Evolutionary conservation across 2,113 vertebrate genomes (phyloP).

Genomic region (Stictonetta naevosa): DNA sequence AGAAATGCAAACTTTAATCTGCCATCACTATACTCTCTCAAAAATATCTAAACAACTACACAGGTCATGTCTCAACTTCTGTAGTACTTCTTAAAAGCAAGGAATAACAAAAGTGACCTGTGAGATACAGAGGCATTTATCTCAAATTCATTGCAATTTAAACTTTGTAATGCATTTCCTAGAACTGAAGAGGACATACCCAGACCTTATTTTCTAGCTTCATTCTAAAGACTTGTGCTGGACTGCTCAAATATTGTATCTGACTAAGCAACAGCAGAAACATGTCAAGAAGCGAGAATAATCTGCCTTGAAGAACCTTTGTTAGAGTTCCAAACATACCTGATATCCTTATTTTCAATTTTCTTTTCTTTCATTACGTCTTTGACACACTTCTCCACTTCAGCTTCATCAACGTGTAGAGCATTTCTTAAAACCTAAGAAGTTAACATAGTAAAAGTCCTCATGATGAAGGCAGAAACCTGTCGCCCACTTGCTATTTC

Average conservation of each 20-base stretch:
- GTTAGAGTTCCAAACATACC: constrained; percentile 71
- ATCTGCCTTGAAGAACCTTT: not conserved
- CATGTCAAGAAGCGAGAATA: not conserved
- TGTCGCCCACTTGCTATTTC: not conserved
- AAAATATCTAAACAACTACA: not conserved
- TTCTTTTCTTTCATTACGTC: constrained; percentile 89
- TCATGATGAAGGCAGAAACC: not conserved
- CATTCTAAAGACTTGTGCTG: not conserved
- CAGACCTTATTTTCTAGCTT: not conserved
- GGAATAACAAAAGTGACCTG: not conserved
- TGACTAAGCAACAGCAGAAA: not conserved
- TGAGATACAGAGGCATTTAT: not conserved
- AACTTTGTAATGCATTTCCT: not conserved
- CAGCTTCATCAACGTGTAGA: constrained; percentile 71
- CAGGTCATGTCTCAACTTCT: not conserved
- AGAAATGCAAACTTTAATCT: not conserved
- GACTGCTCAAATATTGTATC: not conserved
- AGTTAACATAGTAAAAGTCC: not conserved
- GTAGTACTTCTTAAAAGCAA: not conserved
- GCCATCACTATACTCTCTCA: not conserved
- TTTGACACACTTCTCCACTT: constrained; percentile 80
- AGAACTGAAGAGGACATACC: not conserved
- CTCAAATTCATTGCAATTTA: not conserved
- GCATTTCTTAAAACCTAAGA: constrained; percentile 85
- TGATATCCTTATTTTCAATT: constrained; percentile 81